These are phyloP conservation scores for Okapia johnstoni DNA, from an alignment of 2,113 vertebrate genomes.

Conservation along the genomic window DNA sequence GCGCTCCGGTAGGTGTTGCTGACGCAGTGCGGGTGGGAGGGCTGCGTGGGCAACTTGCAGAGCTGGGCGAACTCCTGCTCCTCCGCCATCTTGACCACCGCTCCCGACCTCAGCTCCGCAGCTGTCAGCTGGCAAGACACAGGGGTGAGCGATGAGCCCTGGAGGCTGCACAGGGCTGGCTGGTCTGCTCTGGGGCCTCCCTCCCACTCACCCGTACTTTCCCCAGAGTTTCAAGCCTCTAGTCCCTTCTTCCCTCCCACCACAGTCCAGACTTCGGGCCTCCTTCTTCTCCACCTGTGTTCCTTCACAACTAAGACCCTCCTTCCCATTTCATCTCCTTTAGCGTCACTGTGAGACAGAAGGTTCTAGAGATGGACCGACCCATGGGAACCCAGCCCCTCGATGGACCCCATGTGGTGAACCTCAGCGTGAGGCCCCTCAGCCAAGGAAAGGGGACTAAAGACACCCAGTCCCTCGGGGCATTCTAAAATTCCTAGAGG, in stretches of 20 bases:
- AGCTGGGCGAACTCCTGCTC: conserved; percentile 78
- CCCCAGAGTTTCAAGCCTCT: neutral
- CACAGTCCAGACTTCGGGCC: neutral
- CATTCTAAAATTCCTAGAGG: neutral
- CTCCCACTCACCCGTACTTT: neutral
- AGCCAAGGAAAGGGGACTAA: neutral
- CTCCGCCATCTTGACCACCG: conserved; percentile 85
- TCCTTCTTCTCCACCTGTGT: neutral
- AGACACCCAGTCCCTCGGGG: neutral
- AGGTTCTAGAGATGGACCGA: neutral
- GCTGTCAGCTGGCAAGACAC: conserved; percentile 63
- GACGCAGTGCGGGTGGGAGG: conserved; percentile 73
- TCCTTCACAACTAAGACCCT: neutral
- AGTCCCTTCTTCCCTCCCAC: neutral
- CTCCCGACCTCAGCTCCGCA: conserved; percentile 23
- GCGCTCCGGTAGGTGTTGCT: conserved; percentile 88
- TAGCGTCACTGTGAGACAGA: neutral
- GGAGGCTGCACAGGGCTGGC: no score
- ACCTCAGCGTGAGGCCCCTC: neutral
- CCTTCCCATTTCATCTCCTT: neutral
- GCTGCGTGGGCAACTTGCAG: conserved; percentile 66
- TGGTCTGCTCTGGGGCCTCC: neutral
- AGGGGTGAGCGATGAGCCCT: neutral
- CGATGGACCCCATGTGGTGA: neutral
- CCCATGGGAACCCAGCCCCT: neutral